These are phyloP conservation scores for Pipistrellus kuhlii DNA, from an alignment of 2,797 vertebrate genomes.

Conservation along the genomic window DNA sequence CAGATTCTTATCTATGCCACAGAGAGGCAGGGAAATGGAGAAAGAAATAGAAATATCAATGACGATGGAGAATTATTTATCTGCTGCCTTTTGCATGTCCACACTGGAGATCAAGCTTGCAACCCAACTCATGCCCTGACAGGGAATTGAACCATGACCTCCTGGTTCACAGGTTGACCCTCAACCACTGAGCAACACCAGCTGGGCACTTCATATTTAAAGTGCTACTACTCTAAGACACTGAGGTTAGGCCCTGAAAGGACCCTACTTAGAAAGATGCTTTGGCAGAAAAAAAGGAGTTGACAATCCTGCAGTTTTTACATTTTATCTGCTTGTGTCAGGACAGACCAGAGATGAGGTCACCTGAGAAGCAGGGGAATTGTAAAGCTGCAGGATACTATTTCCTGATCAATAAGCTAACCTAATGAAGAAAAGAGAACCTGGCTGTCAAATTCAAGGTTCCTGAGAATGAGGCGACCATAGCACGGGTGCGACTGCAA, in stretches of 20 bases:
- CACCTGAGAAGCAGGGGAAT: background rate
- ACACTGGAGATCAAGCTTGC: background rate
- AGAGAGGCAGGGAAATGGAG: background rate
- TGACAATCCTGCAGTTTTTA: background rate
- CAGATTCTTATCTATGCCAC: background rate
- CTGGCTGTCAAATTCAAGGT: background rate
- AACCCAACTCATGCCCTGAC: background rate
- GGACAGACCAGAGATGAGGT: background rate
- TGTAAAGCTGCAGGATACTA: fast-evolving
- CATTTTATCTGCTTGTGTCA: background rate
- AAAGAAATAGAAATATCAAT: background rate
- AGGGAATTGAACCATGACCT: background rate
- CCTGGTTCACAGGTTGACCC: background rate
- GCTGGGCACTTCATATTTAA: background rate
- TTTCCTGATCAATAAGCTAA: background rate
- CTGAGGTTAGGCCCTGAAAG: background rate
- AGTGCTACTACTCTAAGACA: background rate
- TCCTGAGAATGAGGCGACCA: background rate
- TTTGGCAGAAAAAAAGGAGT: background rate
- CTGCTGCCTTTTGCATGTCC: background rate
- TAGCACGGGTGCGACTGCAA: background rate
- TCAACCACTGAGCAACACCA: background rate
- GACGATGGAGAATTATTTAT: background rate
- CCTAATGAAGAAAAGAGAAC: background rate
- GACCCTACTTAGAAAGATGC: background rate